Evolutionary conservation across 2,113 vertebrate species (phyloP).

Genomic region (Erythrocercus mccallii): DNA sequence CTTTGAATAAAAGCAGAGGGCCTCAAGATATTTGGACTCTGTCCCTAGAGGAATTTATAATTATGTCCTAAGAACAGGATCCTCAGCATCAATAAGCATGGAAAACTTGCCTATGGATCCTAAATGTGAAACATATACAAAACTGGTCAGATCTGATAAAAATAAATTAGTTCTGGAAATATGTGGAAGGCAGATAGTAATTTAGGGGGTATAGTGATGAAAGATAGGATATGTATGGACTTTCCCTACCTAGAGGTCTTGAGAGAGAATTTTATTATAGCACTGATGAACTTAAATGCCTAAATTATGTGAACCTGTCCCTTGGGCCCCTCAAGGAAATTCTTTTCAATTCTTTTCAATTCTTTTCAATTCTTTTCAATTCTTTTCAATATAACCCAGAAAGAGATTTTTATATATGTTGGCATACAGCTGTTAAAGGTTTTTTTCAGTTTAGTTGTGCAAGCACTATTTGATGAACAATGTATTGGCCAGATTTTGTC

Average conservation of each 20-base stretch:
- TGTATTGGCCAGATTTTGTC: conserved; percentile 34
- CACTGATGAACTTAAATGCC: neutral
- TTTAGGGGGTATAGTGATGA: neutral
- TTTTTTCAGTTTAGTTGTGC: neutral
- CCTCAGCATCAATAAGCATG: neutral
- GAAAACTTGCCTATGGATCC: neutral
- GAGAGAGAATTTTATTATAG: neutral
- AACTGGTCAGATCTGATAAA: neutral
- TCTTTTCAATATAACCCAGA: neutral
- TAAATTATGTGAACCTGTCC: neutral
- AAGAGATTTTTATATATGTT: neutral
- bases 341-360: neutral
- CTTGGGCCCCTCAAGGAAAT: neutral
- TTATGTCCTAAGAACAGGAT: neutral
- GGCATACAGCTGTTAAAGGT: neutral
- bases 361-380: neutral
- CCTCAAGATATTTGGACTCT: neutral
- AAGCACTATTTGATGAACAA: conserved; percentile 35
- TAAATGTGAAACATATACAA: neutral
- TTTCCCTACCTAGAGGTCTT: neutral
- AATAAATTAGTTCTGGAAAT: neutral
- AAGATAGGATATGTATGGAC: neutral
- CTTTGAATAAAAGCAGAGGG: neutral
- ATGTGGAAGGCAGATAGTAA: neutral
- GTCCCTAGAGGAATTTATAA: neutral